Conservation (phyloP, 2,113 vertebrate genomes). For the Phodopus roborovskii region DNA sequence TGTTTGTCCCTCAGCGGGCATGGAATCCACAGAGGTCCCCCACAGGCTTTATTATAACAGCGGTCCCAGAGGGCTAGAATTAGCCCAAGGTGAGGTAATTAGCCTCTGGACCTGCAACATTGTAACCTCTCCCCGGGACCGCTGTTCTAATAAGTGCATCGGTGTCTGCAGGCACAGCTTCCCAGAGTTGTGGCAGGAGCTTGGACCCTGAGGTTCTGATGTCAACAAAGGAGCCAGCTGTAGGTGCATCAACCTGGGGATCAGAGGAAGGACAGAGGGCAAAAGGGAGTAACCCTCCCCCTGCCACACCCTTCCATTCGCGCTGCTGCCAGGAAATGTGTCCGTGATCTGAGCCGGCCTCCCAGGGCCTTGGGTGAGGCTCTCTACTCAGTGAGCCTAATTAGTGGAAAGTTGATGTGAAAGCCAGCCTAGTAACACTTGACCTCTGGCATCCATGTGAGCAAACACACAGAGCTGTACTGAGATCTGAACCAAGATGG, state of each 20-base stretch:
- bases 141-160: rapidly evolving
- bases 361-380: not conserved
- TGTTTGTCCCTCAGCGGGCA: no score
- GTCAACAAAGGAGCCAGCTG: not conserved
- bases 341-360: not conserved
- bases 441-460: not conserved
- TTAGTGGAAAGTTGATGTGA: not conserved
- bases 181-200: no score
- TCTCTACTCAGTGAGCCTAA: not conserved
- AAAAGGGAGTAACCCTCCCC: not conserved
- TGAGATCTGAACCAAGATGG: not conserved
- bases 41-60: no score
- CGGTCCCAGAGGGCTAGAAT: not conserved
- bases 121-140: not conserved
- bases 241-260: not conserved
- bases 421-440: not conserved
- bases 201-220: not conserved
- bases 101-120: not conserved
- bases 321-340: not conserved
- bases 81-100: not conserved
- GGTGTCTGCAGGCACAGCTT: not conserved
- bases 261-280: not conserved
- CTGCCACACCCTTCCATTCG: not conserved
- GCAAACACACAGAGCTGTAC: not conserved
- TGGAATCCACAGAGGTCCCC: no score